Evolutionary conservation across 2,888 invertebrate genomes (phyloP).

Genomic region (Eupithecia centaureata): DNA sequence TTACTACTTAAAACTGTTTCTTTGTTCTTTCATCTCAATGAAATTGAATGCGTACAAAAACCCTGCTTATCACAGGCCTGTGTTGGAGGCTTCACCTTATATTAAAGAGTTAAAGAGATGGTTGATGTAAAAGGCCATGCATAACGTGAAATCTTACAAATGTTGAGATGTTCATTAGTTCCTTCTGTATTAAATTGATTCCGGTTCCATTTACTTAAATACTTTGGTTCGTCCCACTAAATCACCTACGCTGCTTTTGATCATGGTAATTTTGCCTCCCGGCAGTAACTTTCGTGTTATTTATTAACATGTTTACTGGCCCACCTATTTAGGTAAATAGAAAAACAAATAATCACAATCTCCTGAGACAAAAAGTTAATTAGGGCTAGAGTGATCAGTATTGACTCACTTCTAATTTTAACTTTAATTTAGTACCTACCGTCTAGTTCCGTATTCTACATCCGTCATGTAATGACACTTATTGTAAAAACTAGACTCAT

Average conservation of each 20-base stretch:
- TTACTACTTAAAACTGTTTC: neutral
- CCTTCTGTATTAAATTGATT: neutral
- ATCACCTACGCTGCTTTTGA: neutral
- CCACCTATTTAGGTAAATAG: neutral
- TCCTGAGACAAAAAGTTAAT: conserved; percentile 34
- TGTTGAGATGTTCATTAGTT: no score
- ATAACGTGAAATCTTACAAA: neutral
- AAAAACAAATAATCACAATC: conserved; percentile 26
- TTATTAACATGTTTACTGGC: neutral
- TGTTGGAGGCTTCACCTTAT: neutral
- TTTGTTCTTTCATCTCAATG: neutral
- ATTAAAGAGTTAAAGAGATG: neutral
- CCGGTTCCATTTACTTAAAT: no score
- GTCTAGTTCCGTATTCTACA: conserved; percentile 31
- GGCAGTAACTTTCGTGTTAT: no score
- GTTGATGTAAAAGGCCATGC: neutral
- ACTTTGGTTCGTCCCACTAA: no score
- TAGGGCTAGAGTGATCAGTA: conserved; percentile 23
- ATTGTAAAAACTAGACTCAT: conserved; percentile 31
- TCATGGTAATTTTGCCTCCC: neutral
- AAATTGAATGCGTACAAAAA: neutral
- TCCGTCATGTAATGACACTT: conserved; percentile 31
- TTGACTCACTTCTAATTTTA: conserved; percentile 39
- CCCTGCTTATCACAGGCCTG: neutral
- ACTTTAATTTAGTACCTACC: conserved; percentile 33